Evolutionary conservation across 2,797 vertebrate species (phyloP), one percentile per base, ranked within the genome.

Genomic region (Myotis planiceps): DNA sequence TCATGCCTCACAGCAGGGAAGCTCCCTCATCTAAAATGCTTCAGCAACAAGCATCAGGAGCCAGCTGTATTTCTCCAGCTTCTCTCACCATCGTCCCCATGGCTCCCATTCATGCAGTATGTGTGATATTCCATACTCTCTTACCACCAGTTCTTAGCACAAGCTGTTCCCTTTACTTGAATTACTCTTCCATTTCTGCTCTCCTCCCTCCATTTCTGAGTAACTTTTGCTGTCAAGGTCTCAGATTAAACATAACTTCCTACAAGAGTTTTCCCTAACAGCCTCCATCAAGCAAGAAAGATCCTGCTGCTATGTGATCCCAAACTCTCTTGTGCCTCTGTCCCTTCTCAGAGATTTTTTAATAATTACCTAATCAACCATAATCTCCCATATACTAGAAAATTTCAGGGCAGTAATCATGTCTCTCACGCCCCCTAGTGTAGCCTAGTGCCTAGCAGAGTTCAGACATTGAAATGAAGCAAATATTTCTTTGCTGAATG

Each of bases 71-170:
- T 45, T 53, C 51, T 69, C 76, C 66, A 75, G 32, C 49, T 51
- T 60, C 71, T 23, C 12, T 37, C 4, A 1, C 37, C 25, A 12
- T 55, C 0, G 9, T 13, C 27, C 37, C 1, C 9, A 0, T 6
- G 0, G 7, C 23, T 12, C n/a, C 55, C 60, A 58, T 58, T 71
- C 29, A 51, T 37, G 72, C 5, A 2, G 16, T 4, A 85, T 39
- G 39, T 66, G 34, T 6, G 29, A 18, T 39, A 47, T 25, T n/a
- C 53, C 68, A 45, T 10, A 23, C 14, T 60, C 21, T 53, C 42
- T 88, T 34, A 37, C 19, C 49, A 45, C 14, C 29, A 83, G 53
- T 21, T 45, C 32, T 34, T 4, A 82, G 51, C 29, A 49, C 23
- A 29, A n/a, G 18, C 10, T 21, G n/a, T 47, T 21, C 16, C 2